These are phyloP conservation scores for Bombus impatiens DNA, from an alignment of 1,140 invertebrate genomes.

Conservation along the genomic window DNA sequence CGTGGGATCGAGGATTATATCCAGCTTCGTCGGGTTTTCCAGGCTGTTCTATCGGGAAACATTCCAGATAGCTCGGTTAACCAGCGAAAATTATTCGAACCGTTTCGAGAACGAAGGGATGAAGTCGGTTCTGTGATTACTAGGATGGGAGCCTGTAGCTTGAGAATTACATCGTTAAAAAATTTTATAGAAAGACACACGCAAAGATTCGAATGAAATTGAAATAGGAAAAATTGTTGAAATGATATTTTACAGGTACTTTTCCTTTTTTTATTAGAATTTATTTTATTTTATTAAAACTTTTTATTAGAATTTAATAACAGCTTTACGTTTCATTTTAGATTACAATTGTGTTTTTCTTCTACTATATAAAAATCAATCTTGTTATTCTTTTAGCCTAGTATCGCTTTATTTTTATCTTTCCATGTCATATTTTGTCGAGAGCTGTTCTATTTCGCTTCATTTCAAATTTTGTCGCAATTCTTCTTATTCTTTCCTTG, in stretches of 20 bases:
- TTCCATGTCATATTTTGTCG: not conserved
- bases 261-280: too few relatives aligned
- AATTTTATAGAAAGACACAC: not conserved
- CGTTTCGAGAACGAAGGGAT: conserved; percentile 34
- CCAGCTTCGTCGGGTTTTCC: conserved; percentile 28
- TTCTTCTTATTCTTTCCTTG: not conserved
- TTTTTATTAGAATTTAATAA: too few relatives aligned
- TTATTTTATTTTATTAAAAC: too few relatives aligned
- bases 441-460: not conserved
- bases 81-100: conserved; percentile 54
- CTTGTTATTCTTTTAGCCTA: too few relatives aligned
- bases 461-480: not conserved
- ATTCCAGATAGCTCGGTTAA: conserved; percentile 46
- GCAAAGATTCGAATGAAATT: not conserved
- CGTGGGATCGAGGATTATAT: conserved; percentile 2
- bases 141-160: not conserved
- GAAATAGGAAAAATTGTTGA: not conserved
- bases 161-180: not conserved
- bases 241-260: too few relatives aligned
- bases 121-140: conserved; percentile 34
- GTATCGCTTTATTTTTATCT: not conserved
- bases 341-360: too few relatives aligned
- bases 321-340: too few relatives aligned
- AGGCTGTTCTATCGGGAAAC: conserved; percentile 1
- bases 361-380: too few relatives aligned